phyloP scores from a whole-genome alignment of 2,888 invertebrate species.

The Mythimna lalbum region DNA sequence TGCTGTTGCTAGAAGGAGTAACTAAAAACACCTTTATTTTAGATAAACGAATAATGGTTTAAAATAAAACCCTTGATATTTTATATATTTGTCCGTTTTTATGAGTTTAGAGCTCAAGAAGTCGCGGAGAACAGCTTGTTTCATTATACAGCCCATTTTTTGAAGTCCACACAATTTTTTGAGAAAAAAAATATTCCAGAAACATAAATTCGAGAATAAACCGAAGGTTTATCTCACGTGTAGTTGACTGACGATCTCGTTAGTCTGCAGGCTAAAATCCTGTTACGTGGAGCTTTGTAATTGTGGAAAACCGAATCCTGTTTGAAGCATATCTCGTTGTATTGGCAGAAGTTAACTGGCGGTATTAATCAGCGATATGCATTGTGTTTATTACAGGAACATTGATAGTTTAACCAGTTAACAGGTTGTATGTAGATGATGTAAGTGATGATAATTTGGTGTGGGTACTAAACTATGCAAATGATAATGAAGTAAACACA shows the following conservation, averaged over 20 bases:
- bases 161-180: not conserved
- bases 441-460: too few species aligned
- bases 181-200: not conserved
- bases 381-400: not conserved
- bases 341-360: not conserved
- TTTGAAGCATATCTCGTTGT: slow-evolving; percentile 11
- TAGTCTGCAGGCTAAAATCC: slow-evolving; percentile 36
- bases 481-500: too few species aligned
- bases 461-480: too few species aligned
- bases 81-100: too few species aligned
- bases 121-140: too few species aligned
- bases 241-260: slow-evolving; percentile 21
- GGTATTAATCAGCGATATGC: not conserved
- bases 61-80: too few species aligned
- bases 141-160: too few species aligned
- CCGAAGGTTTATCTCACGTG: slow-evolving; percentile 16
- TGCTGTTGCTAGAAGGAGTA: too few species aligned
- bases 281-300: slow-evolving; percentile 16
- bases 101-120: too few species aligned
- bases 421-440: too few species aligned
- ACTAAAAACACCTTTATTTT: too few species aligned
- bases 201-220: not conserved
- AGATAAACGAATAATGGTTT: too few species aligned
- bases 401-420: not conserved
- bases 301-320: slow-evolving; percentile 13